Evolutionary conservation across 1,140 invertebrate species (phyloP).

Genomic region (Zaprionus lachaisei): DNA sequence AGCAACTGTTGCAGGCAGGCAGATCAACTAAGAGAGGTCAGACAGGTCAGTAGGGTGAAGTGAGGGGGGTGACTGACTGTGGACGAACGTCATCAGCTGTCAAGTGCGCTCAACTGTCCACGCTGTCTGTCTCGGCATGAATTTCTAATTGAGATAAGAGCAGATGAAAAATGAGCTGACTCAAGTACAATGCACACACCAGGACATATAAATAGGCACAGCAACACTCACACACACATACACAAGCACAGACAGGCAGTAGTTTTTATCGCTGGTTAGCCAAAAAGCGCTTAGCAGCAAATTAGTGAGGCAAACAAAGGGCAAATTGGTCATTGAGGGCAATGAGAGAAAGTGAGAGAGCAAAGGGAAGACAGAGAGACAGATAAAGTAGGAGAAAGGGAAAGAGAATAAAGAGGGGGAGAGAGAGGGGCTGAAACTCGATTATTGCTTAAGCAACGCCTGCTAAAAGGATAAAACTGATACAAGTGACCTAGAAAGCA

Average conservation of each 20-base stretch:
- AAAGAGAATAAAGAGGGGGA: neutral
- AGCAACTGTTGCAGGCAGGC: constrained; percentile 11
- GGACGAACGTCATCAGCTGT: constrained; percentile 47
- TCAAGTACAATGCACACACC: constrained; percentile 31
- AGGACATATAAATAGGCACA: neutral
- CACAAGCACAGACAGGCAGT: neutral
- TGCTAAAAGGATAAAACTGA: constrained; percentile 21
- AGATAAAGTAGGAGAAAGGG: neutral
- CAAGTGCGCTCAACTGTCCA: constrained; percentile 55
- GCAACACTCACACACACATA: neutral
- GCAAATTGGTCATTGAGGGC: constrained; percentile 7
- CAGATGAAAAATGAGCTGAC: constrained; percentile 61
- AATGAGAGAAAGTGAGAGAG: neutral
- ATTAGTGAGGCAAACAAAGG: constrained; percentile 41
- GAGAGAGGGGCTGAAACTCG: constrained; percentile 5
- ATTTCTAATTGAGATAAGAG: constrained; percentile 75
- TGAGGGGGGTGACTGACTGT: neutral
- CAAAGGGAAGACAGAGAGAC: neutral
- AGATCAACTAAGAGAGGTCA: neutral
- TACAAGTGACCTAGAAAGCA: constrained; percentile 24
- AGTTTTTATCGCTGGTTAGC: constrained; percentile 21
- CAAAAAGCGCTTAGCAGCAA: constrained; percentile 46
- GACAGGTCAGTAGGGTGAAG: neutral
- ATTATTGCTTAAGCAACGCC: constrained; percentile 41
- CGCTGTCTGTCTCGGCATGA: constrained; percentile 54